Conservation (phyloP, 2,797 vertebrate genomes). For the Synanceia verrucosa region DNA sequence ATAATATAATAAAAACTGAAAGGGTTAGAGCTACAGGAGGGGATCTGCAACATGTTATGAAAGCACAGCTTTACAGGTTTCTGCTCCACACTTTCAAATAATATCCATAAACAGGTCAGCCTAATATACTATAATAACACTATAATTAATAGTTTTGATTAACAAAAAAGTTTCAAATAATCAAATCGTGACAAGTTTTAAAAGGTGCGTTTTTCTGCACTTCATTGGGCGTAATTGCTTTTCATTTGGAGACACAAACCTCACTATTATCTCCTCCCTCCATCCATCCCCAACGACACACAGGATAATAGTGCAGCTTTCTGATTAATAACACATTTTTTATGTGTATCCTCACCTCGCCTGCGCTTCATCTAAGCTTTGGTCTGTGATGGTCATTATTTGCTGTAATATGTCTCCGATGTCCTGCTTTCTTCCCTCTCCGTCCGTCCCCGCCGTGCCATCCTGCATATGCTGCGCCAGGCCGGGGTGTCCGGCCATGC, state of each 20-base stretch:
- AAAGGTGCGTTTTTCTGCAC: conserved; percentile 25
- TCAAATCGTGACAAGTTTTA: conserved; percentile 60
- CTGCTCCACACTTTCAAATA: conserved; percentile 27
- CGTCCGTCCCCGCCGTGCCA: conserved; percentile 91
- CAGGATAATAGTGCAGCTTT: conserved; percentile 14
- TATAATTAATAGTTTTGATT: conserved; percentile 11
- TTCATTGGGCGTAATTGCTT: conserved; percentile 68
- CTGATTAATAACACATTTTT: conserved; percentile 16
- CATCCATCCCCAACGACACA: conserved; percentile 30
- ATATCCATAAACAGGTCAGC: not conserved
- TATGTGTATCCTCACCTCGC: conserved; percentile 87
- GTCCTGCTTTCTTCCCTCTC: conserved; percentile 97
- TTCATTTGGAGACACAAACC: conserved; percentile 55
- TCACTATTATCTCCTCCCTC: conserved; percentile 33
- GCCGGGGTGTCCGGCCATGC: conserved; percentile 97
- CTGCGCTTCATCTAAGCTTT: conserved; percentile 98
- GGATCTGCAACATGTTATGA: conserved; percentile 61
- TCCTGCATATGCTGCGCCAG: conserved; percentile 98
- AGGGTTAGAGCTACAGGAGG: conserved; percentile 25
- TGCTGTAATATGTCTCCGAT: conserved; percentile 99
- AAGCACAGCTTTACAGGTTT: conserved; percentile 57
- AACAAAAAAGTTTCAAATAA: conserved; percentile 43
- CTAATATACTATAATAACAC: not conserved
- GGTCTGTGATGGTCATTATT: conserved; percentile 99
- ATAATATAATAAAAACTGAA: too few species aligned